These are phyloP conservation scores for Drosophila parthenogenetica DNA, from an alignment of 2,888 invertebrate genomes.

Conservation along the genomic window DNA sequence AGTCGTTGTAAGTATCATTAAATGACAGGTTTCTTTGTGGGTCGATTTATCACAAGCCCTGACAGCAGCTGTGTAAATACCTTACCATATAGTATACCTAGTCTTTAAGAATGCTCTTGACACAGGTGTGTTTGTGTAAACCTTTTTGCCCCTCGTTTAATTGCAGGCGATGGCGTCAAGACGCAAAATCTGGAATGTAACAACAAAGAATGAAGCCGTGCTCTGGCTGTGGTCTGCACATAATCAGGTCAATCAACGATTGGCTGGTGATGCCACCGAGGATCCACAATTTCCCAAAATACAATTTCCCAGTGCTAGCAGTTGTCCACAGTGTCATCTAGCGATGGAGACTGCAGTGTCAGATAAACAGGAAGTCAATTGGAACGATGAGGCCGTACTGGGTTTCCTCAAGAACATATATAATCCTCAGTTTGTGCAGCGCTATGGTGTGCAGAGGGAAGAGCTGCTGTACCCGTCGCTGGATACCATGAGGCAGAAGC, in stretches of 20 bases:
- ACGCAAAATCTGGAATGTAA: conserved; percentile 89
- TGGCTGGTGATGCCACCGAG: conserved; percentile 94
- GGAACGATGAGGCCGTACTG: conserved; percentile 83
- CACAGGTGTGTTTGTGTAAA: conserved; percentile 26
- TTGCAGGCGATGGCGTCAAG: conserved; percentile 90
- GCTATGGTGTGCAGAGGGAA: conserved; percentile 78
- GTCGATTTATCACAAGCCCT: conserved; percentile 1
- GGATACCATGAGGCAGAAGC: conserved; percentile 79
- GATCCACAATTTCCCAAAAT: conserved; percentile 95
- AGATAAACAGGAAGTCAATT: conserved; percentile 63
- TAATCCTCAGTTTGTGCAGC: conserved; percentile 80
- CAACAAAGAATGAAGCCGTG: conserved; percentile 90
- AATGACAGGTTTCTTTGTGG: not conserved
- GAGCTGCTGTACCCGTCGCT: conserved; percentile 69
- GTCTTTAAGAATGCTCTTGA: conserved; percentile 8
- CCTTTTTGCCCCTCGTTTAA: conserved; percentile 14
- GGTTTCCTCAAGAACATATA: conserved; percentile 83
- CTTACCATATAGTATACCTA: not conserved
- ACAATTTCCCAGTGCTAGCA: conserved; percentile 91
- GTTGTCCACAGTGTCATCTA: conserved; percentile 89
- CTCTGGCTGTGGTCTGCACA: conserved; percentile 98
- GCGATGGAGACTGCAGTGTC: conserved; percentile 62
- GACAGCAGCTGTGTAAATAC: conserved; percentile 46
- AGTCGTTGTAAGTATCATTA: not conserved
- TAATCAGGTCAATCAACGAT: conserved; percentile 95